These are phyloP conservation scores for Rhynchophorus ferrugineus DNA, from an alignment of 1,140 invertebrate species.

Conservation along the genomic window DNA sequence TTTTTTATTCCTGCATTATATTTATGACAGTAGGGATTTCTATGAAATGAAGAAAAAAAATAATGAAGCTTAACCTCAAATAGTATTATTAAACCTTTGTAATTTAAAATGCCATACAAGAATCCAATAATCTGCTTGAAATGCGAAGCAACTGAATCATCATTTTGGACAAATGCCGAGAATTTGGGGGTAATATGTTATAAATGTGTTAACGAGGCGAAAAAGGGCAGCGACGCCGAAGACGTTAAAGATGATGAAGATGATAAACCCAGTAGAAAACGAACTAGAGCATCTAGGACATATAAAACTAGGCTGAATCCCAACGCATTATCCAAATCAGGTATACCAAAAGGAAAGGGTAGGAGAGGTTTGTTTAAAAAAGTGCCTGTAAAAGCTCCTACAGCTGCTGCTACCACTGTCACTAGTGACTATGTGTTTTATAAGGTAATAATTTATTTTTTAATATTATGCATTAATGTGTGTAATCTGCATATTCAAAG, in stretches of 20 bases:
- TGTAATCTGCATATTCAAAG: conserved; percentile 37
- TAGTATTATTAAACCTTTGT: too few relatives aligned
- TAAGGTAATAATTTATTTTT: conserved; percentile 49
- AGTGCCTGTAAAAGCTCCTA: conserved; percentile 70
- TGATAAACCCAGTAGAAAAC: conserved; percentile 41
- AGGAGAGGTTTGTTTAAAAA: conserved; percentile 75
- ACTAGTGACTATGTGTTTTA: conserved; percentile 76
- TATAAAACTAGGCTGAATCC: conserved; percentile 45
- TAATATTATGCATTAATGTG: not conserved
- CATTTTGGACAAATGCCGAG: conserved; percentile 55
- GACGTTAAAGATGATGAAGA: conserved; percentile 35
- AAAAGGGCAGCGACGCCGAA: conserved; percentile 31
- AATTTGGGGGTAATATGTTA: conserved; percentile 54
- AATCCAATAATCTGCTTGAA: conserved; percentile 53
- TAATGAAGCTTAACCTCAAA: too few relatives aligned
- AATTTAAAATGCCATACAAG: conserved; percentile 62
- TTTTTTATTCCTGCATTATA: too few relatives aligned
- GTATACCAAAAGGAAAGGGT: conserved; percentile 59
- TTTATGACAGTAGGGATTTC: too few relatives aligned
- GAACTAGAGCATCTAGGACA: conserved; percentile 49
- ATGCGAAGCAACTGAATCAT: conserved; percentile 51
- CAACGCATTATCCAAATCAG: conserved; percentile 41
- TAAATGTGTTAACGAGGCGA: conserved; percentile 47
- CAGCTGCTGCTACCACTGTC: conserved; percentile 68
- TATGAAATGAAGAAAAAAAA: too few relatives aligned